Base-by-base conservation (phyloP, 2,888 invertebrate species). In the Cabera pusaria region DNA sequence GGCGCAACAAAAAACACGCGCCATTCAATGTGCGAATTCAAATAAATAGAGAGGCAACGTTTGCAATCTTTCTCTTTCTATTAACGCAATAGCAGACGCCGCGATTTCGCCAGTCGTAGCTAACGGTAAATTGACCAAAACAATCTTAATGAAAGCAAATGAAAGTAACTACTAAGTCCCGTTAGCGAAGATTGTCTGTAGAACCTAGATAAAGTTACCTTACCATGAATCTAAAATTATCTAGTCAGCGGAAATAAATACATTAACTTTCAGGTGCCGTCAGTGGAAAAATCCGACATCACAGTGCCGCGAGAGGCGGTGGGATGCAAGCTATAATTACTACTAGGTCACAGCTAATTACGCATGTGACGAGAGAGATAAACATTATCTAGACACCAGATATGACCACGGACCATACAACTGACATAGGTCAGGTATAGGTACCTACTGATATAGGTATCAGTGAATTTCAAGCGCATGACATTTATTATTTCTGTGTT, bases 121-220 rank as follows among this genome's bases (percentile, higher is more conserved):
- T 77, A 81, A 79, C 83, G 75, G 81, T 80, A 69, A 55, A 64
- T 63, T 69, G 61, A 59, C 72, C 69, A 72, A 78, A 75, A 71
- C 68, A 72, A 70, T 71, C 63, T 64, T 66, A 63, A 68, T 72
- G 68, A 73, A 74, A 76, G 67, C 63, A 74, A 78, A 74, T 69
- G 74, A 76, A 79, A 73, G 75, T 76, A 70, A 42, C 40, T 46
- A 60, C 51, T 49, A 54, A 51, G 49, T 61, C 65, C 75, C 62
- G 78, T 78, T 77, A 48, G 22, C 25, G 19, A 8, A 14, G 31
- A 39, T 39, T 31, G 33, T 17, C 21, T 34, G 18, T 19, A 29
- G 18, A 26, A 19, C 31, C 19, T 28, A 36, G 19, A 19, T 24
- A 22, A 24, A 9, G 35, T 22, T 36, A 12, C 26, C 14, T 33